phyloP scores from a whole-genome alignment of 1,140 invertebrate genomes.

The Dendrolimus kikuchii region DNA sequence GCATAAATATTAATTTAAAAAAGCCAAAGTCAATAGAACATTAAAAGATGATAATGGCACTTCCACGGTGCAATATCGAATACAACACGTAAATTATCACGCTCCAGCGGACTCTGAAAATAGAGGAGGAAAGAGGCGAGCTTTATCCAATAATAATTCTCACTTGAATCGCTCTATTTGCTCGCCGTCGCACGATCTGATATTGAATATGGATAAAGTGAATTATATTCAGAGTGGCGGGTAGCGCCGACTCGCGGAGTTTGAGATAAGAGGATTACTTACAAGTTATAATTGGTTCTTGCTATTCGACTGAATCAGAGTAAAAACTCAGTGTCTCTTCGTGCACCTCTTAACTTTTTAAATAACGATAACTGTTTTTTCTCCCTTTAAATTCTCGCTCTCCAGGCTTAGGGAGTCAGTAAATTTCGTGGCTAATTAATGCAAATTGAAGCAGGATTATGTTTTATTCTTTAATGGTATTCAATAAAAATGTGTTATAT shows the following conservation, averaged over 20 bases:
- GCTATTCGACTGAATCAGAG: constrained; percentile 46
- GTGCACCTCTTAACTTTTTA: constrained; percentile 22
- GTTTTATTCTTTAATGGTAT: too few species aligned
- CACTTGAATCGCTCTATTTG: constrained; percentile 64
- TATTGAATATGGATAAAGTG: constrained; percentile 70
- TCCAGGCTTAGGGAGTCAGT: constrained; percentile 4
- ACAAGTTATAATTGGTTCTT: constrained; percentile 67
- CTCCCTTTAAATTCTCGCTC: constrained; percentile 10
- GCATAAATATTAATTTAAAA: background rate
- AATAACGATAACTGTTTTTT: constrained; percentile 27
- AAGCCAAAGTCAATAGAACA: background rate
- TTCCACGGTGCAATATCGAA: constrained; percentile 40
- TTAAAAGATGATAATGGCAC: constrained; percentile 11
- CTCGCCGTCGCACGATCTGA: constrained; percentile 57
- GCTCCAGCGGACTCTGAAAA: constrained; percentile 54
- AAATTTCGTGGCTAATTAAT: constrained; percentile 2
- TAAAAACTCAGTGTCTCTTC: constrained; percentile 37
- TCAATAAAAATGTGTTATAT: too few species aligned
- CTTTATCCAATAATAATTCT: constrained; percentile 69
- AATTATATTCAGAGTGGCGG: constrained; percentile 61
- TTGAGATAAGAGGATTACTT: constrained; percentile 64
- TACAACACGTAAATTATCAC: constrained; percentile 61
- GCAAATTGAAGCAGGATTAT: too few species aligned
- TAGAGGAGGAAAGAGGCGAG: constrained; percentile 57
- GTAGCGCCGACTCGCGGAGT: constrained; percentile 45